Percentiles rank a stretch among this genome's conserved stretches.
phyloP scores from a whole-genome alignment of 2,888 invertebrate genomes.

The Phaonia tiefii region DNA sequence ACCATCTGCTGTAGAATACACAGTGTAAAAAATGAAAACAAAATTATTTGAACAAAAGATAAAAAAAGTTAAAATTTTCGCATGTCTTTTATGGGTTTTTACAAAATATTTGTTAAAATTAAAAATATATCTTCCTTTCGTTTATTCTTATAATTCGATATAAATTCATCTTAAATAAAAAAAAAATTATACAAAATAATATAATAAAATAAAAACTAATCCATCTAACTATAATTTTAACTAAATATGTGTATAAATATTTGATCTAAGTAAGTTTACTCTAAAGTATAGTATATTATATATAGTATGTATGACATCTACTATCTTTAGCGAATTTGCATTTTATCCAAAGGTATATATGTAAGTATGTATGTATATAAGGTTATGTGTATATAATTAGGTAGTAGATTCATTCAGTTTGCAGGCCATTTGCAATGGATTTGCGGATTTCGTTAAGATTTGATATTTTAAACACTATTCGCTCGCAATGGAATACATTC shows the following conservation, averaged over 20 bases:
- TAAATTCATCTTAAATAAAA: not conserved
- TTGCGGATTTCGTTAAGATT: too few relatives aligned
- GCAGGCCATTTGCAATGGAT: too few relatives aligned
- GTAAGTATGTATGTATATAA: slow-evolving; percentile 5
- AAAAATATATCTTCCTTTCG: too few relatives aligned
- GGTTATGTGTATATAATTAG: not conserved
- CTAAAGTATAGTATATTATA: too few relatives aligned
- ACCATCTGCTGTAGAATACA: too few relatives aligned
- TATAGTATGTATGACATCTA: too few relatives aligned
- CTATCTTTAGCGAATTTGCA: too few relatives aligned
- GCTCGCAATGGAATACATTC: slow-evolving; percentile 84
- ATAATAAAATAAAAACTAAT: slow-evolving; percentile 3
- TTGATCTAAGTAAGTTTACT: not conserved
- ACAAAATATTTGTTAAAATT: not conserved
- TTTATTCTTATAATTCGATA: not conserved
- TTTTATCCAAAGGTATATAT: not conserved
- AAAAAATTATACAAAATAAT: slow-evolving; percentile 4
- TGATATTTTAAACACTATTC: slow-evolving; percentile 78
- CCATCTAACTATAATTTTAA: not conserved
- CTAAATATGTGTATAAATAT: not conserved
- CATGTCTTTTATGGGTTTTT: slow-evolving; percentile 56
- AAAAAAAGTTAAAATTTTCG: slow-evolving; percentile 54
- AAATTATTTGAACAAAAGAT: slow-evolving; percentile 41
- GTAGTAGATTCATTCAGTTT: not conserved
- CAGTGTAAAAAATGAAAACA: not conserved